These are phyloP conservation scores for Steatocranus sp. DNA, from an alignment of 2,797 vertebrate species.

Conservation along the genomic window DNA sequence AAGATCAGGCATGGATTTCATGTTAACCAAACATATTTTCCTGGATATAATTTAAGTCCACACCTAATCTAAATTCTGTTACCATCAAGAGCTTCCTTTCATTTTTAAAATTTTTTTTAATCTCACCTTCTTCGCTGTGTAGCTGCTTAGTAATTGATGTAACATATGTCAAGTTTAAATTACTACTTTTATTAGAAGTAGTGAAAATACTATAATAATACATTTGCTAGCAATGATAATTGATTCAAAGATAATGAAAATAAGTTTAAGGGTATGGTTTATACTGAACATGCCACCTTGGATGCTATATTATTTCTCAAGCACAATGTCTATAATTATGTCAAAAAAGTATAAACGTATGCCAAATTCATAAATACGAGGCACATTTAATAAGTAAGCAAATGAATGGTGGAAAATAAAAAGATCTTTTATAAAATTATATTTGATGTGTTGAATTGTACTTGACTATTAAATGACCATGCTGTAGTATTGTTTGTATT, in stretches of 20 bases:
- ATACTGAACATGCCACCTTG: neutral
- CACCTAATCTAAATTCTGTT: neutral
- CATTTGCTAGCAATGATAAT: fast-evolving
- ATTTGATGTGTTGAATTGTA: neutral
- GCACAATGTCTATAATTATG: neutral
- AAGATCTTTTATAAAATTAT: neutral
- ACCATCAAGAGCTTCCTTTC: neutral
- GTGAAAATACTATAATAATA: neutral
- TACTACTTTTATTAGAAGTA: neutral
- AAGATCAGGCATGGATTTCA: neutral
- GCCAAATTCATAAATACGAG: neutral
- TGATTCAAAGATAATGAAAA: neutral
- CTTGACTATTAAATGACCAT: neutral
- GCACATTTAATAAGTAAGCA: neutral
- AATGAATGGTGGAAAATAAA: neutral
- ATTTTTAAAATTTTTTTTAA: neutral
- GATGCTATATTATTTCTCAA: neutral
- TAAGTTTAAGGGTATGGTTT: neutral
- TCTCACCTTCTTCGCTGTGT: fast-evolving
- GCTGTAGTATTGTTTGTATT: neutral
- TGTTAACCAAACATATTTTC: neutral
- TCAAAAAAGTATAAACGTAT: neutral
- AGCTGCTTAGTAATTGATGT: neutral
- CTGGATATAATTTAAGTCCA: neutral
- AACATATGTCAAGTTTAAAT: neutral